Evolutionary conservation across 2,797 vertebrate species (phyloP).

Genomic region (Lates japonicus): DNA sequence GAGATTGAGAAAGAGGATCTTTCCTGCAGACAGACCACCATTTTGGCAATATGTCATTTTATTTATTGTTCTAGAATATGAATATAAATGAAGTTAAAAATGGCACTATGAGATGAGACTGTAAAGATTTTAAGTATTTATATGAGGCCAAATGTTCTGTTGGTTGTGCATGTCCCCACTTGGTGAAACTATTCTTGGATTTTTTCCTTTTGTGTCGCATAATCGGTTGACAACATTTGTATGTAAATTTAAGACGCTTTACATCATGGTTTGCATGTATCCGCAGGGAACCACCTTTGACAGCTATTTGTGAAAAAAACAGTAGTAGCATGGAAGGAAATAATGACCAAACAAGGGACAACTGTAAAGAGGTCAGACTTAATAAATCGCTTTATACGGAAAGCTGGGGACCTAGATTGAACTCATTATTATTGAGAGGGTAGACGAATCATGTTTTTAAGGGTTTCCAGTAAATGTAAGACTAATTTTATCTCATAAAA

Average conservation of each 20-base stretch:
- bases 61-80: slow-evolving; percentile 90
- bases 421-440: slow-evolving; percentile 64
- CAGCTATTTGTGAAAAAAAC: slow-evolving; percentile 79
- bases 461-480: not conserved
- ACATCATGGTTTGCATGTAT: slow-evolving; percentile 88
- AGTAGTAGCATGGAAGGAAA: slow-evolving; percentile 78
- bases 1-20: slow-evolving; percentile 56
- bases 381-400: slow-evolving; percentile 87
- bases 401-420: slow-evolving; percentile 74
- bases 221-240: slow-evolving; percentile 81
- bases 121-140: slow-evolving; percentile 90
- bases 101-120: slow-evolving; percentile 87
- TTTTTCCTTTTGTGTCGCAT: slow-evolving; percentile 56
- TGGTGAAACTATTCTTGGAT: slow-evolving; percentile 63
- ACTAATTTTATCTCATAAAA: slow-evolving; percentile 21
- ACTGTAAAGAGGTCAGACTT: slow-evolving; percentile 85
- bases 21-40: slow-evolving; percentile 58
- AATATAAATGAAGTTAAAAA: slow-evolving; percentile 84
- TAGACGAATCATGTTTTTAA: slow-evolving; percentile 1
- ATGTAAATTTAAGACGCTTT: too few relatives aligned
- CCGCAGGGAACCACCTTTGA: slow-evolving; percentile 75
- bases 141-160: slow-evolving; percentile 85
- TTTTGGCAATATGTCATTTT: slow-evolving; percentile 80
- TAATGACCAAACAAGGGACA: slow-evolving; percentile 82
- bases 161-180: slow-evolving; percentile 86